phyloP scores from a whole-genome alignment of 2,888 invertebrate species.

The Trilocha varians region DNA sequence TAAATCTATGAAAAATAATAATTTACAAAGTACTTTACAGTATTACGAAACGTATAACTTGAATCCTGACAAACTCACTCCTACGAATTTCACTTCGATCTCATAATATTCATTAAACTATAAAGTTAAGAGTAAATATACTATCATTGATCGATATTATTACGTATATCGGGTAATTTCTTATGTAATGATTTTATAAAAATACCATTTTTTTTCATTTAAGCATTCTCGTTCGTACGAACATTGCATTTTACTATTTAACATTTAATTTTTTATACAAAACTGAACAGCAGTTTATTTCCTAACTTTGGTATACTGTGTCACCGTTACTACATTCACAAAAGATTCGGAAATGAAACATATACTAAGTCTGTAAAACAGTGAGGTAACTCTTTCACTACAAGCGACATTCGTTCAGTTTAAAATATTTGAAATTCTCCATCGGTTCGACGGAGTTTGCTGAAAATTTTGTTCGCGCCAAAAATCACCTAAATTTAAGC shows the following conservation, averaged over 20 bases:
- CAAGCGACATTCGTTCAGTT: neutral
- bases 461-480: conserved; percentile 33
- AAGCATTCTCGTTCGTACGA: conserved; percentile 3
- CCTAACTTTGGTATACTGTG: conserved; percentile 73
- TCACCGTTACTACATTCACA: conserved; percentile 45
- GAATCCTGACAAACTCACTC: conserved; percentile 57
- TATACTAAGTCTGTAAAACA: conserved; percentile 14
- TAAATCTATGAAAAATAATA: conserved; percentile 59
- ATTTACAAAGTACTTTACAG: conserved; percentile 69
- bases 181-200: conserved; percentile 71
- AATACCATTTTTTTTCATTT: conserved; percentile 34
- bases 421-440: conserved; percentile 6
- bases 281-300: conserved; percentile 53
- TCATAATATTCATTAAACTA: conserved; percentile 55
- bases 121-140: conserved; percentile 61
- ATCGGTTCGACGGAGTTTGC: conserved; percentile 35
- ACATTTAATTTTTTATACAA: conserved; percentile 20
- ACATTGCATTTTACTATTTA: conserved; percentile 15
- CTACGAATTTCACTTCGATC: conserved; percentile 36
- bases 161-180: conserved; percentile 67
- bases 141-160: conserved; percentile 58
- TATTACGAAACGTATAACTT: conserved; percentile 65
- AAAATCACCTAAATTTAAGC: conserved; percentile 47
- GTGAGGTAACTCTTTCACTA: conserved; percentile 19
- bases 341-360: conserved; percentile 27